Evolutionary conservation across 2,113 vertebrate species (phyloP).

Genomic region (Synodontis membranacea): DNA sequence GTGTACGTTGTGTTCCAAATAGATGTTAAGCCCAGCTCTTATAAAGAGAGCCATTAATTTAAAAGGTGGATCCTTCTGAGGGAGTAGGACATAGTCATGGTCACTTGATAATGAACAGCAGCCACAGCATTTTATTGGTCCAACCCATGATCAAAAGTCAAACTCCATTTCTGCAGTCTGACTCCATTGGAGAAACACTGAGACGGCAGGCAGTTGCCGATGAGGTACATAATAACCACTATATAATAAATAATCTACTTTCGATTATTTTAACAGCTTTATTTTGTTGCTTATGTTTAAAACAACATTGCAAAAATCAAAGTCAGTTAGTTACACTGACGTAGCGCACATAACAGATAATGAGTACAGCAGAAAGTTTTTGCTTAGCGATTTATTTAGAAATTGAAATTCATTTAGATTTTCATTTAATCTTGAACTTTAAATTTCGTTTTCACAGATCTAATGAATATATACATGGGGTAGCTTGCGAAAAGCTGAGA

Average conservation of each 20-base stretch:
- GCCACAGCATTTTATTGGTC: not conserved
- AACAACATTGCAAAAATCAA: not conserved
- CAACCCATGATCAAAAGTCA: not conserved
- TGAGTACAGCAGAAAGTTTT: not conserved
- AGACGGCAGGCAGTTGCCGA: not conserved
- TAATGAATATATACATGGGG: not conserved
- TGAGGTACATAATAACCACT: not conserved
- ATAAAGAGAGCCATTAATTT: too few relatives aligned
- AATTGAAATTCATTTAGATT: not conserved
- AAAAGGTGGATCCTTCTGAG: too few relatives aligned
- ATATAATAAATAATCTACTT: not conserved
- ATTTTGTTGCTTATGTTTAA: not conserved
- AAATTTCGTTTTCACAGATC: not conserved
- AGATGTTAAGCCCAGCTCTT: not conserved
- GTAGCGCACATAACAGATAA: too few relatives aligned
- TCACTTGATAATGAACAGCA: not conserved
- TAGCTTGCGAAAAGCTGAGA: too few relatives aligned
- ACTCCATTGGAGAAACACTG: not conserved
- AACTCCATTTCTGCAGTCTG: not conserved
- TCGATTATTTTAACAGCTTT: not conserved
- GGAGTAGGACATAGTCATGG: not conserved
- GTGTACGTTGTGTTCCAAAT: not conserved
- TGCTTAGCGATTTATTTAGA: not conserved
- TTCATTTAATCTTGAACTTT: not conserved
- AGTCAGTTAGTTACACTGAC: not conserved